Conservation (phyloP, 1,140 invertebrate genomes). For the Microplitis mediator region DNA sequence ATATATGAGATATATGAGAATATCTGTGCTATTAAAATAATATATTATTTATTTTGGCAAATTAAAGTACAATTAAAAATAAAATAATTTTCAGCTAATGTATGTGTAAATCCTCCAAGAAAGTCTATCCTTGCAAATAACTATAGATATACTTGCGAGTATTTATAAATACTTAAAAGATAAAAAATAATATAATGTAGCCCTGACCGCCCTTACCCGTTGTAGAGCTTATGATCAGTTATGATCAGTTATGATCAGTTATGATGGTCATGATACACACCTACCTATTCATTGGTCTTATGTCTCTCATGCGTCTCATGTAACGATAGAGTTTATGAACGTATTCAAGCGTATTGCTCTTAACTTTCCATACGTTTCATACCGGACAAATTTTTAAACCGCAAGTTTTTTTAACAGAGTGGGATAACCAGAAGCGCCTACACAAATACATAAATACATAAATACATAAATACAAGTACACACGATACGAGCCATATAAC, state of each 20-base stretch:
- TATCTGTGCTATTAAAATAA: too few relatives aligned
- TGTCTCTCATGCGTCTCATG: neutral
- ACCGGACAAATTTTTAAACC: conserved; percentile 44
- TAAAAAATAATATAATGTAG: too few relatives aligned
- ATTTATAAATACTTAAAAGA: too few relatives aligned
- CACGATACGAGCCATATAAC: too few relatives aligned
- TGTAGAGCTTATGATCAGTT: neutral
- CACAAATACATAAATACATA: conserved; percentile 40
- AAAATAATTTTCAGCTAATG: too few relatives aligned
- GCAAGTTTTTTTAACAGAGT: conserved; percentile 33
- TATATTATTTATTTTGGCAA: too few relatives aligned
- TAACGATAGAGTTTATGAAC: conserved; percentile 27
- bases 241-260: neutral
- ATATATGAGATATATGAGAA: too few relatives aligned
- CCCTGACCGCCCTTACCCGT: too few relatives aligned
- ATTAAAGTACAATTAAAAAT: too few relatives aligned
- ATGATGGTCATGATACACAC: conserved; percentile 6
- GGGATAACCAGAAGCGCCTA: conserved; percentile 52
- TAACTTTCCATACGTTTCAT: conserved; percentile 44
- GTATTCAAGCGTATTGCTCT: conserved; percentile 38
- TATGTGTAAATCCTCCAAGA: too few relatives aligned
- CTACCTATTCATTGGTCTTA: neutral
- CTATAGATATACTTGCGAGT: too few relatives aligned
- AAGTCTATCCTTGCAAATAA: neutral
- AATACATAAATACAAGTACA: too few relatives aligned